Evolutionary conservation across 1,140 invertebrate genomes (phyloP).

Genomic region (Bilobella aurantiaca): DNA sequence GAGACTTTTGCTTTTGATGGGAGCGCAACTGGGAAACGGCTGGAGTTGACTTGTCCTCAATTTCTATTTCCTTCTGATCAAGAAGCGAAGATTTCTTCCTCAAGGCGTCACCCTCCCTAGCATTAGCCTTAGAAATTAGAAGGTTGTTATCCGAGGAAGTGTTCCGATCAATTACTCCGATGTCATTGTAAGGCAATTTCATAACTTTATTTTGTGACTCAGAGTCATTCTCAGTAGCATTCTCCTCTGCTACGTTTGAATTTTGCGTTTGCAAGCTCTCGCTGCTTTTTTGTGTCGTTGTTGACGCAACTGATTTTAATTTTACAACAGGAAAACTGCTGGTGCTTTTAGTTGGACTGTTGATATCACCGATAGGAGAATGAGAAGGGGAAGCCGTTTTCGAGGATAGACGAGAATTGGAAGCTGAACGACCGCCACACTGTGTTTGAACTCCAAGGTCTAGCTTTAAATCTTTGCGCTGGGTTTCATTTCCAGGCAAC

Average conservation of each 20-base stretch:
- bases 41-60: not conserved
- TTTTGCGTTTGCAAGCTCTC: not conserved
- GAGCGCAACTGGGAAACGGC: constrained; percentile 20
- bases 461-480: too few relatives aligned
- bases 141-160: not conserved
- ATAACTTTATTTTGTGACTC: not conserved
- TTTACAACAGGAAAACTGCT: not conserved
- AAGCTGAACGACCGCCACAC: too few relatives aligned
- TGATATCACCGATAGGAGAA: too few relatives aligned
- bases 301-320: not conserved
- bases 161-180: not conserved
- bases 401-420: too few relatives aligned
- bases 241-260: not conserved
- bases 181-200: not conserved
- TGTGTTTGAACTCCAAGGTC: too few relatives aligned
- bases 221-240: not conserved
- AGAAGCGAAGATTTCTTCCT: not conserved
- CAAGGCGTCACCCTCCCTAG: not conserved
- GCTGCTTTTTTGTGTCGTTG: not conserved
- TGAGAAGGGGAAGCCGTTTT: too few relatives aligned
- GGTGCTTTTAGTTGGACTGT: not conserved
- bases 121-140: not conserved
- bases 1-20: constrained; percentile 39
- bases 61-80: constrained; percentile 6
- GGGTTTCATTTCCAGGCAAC: too few relatives aligned